Evolutionary conservation across 23 tunicate species (phyloP).

Genomic region (Styela plicata): DNA sequence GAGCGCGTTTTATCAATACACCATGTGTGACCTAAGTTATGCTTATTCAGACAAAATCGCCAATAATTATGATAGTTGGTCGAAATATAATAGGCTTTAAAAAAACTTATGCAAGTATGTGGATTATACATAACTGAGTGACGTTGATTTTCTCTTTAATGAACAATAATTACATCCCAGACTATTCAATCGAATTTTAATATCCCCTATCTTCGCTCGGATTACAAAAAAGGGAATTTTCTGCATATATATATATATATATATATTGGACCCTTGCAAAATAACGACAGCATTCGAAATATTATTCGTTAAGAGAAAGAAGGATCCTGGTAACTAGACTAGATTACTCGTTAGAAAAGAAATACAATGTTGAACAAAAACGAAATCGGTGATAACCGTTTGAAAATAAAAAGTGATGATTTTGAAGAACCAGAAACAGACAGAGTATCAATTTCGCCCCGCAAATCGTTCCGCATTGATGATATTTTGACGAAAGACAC

Average conservation of each 20-base stretch:
- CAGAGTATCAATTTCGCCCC: background rate
- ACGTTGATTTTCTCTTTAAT: background rate
- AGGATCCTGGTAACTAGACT: too few relatives aligned
- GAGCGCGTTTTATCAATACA: background rate
- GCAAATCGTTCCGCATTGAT: constrained; percentile 9
- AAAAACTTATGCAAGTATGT: background rate
- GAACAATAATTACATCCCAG: background rate
- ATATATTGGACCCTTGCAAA: too few relatives aligned
- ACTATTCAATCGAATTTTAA: background rate
- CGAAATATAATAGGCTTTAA: background rate
- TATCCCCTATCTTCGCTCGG: background rate
- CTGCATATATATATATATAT: background rate
- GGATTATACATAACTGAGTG: background rate
- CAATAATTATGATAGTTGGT: background rate
- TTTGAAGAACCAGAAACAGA: background rate
- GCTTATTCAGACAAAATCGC: background rate
- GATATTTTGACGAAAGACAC: constrained; percentile 1
- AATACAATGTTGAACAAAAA: too few relatives aligned
- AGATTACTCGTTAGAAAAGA: too few relatives aligned
- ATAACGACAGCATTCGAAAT: too few relatives aligned
- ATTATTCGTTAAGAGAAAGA: too few relatives aligned
- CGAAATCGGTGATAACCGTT: too few relatives aligned
- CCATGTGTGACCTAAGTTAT: background rate
- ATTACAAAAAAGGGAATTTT: background rate
- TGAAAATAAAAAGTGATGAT: too few relatives aligned